phyloP scores from a whole-genome alignment of 2,113 vertebrate species.

The Pygoscelis adeliae region DNA sequence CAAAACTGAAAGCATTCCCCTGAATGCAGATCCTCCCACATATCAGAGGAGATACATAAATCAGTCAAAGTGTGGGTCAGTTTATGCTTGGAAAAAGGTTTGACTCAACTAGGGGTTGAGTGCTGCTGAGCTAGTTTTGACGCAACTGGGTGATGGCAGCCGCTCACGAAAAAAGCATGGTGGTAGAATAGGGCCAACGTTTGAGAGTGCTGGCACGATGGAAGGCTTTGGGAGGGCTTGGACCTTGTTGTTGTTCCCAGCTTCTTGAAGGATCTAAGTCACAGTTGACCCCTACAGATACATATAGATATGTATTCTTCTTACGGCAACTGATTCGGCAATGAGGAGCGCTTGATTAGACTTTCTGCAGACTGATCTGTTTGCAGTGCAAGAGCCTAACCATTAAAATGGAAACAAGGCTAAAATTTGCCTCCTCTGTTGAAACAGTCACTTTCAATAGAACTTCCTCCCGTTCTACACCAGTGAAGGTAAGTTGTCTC shows the following conservation, averaged over 20 bases:
- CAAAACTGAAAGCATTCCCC: background rate
- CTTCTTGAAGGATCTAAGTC: background rate
- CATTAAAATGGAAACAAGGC: background rate
- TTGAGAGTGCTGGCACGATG: background rate
- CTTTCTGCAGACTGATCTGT: background rate
- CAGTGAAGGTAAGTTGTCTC: background rate
- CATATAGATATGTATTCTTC: background rate
- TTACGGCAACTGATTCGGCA: background rate
- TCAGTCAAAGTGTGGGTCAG: background rate
- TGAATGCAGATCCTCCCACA: background rate
- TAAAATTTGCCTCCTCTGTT: background rate
- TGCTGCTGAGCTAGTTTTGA: background rate
- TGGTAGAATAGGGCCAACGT: background rate
- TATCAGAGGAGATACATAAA: background rate
- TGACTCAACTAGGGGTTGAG: background rate
- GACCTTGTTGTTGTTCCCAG: background rate
- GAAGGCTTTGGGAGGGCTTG: background rate
- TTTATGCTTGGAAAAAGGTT: background rate
- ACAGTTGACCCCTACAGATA: background rate
- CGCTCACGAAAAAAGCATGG: background rate
- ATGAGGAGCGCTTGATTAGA: background rate
- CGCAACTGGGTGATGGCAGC: background rate
- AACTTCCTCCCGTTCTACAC: background rate
- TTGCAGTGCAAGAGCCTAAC: background rate
- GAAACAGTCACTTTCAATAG: background rate